phyloP scores from a whole-genome alignment of 2,797 vertebrate species.

The Atherinosoma microstoma region DNA sequence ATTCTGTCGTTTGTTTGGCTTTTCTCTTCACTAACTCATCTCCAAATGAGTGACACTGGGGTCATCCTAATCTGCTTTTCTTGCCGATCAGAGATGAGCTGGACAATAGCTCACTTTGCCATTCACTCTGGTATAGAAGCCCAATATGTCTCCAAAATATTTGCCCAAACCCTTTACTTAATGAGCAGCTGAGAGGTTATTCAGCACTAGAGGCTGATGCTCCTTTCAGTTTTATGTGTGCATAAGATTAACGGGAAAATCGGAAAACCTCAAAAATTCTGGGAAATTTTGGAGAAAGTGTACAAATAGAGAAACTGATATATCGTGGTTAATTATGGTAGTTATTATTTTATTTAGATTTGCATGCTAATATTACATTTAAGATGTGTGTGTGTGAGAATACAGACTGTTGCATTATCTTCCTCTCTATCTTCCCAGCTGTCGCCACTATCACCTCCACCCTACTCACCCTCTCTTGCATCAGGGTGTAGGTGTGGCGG shows the following conservation, averaged over 20 bases:
- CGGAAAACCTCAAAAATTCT: constrained; percentile 7
- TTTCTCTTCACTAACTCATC: constrained; percentile 70
- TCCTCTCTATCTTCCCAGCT: constrained; percentile 68
- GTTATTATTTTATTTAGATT: neutral
- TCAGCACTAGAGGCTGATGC: constrained; percentile 46
- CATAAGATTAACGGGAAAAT: constrained; percentile 25
- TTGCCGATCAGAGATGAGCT: constrained; percentile 70
- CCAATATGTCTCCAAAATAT: constrained; percentile 77
- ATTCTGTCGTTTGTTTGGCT: constrained; percentile 79
- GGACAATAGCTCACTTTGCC: constrained; percentile 68
- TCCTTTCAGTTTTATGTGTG: constrained; percentile 32
- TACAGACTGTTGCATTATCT: constrained; percentile 65
- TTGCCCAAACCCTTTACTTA: constrained; percentile 78
- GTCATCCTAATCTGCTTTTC: constrained; percentile 82
- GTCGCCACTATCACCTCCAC: constrained; percentile 43
- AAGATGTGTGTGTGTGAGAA: constrained; percentile 38
- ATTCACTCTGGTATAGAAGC: constrained; percentile 61
- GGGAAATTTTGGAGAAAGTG: neutral
- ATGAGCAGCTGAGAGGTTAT: constrained; percentile 73
- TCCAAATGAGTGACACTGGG: constrained; percentile 79
- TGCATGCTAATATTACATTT: constrained; percentile 17
- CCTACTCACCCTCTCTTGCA: constrained; percentile 58
- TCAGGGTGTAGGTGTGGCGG: constrained; percentile 67
- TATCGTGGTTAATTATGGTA: neutral
- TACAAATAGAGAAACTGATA: neutral